Evolutionary conservation across 23 tunicate genomes (phyloP), one percentile per base, ranked within the genome.

Genomic region (Styela clava): DNA sequence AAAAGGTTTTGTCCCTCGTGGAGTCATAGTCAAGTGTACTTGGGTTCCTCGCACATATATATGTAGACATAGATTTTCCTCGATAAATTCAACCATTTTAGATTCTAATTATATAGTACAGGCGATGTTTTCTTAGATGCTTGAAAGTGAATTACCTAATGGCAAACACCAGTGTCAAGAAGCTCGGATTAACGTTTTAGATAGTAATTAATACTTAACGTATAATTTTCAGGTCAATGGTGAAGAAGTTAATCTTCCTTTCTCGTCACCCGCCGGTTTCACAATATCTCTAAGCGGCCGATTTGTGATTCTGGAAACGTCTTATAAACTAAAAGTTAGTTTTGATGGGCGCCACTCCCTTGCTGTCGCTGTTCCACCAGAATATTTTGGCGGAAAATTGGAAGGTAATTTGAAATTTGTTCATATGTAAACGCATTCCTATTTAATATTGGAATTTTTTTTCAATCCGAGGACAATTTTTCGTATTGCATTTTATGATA

Each of bases 271-370:
- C 20, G 26, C 68, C 62, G 89, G 89, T 27, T 25, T 85, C 56
- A 64, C 67, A 21, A 82, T 91, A 18, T 23, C 78, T 62, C 34
- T 20, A 33, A 63, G 69, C 35, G 97, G 97, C 0, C 84, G 97
- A 26, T 91, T 91, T 77, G 87, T 78, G 16, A 61, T 69, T 33
- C 36, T 82, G 30, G 31, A 51, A 0, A 78, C 85, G 28, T 28
- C 87, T 31, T 82, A 34, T 36, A 79, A 63, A 61, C 31, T 91
- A 34, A 79, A 76, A 69, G 79, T 91, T 21, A 64, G 37, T 2
- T 85, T 69, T 28, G 90, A 91, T 61, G 98, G 98, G 21, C 68
- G 85, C 52, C 89, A 93, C 76, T 93, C 79, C 37, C 62, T 93
- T 2, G 82, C 87, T 16, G 84, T 93, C 52, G 93, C 91, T 28